Percentiles rank a stretch among this genome's conserved stretches.
Evolutionary conservation across 2,888 invertebrate species (phyloP).

Genomic region (Drosophila monieri): DNA sequence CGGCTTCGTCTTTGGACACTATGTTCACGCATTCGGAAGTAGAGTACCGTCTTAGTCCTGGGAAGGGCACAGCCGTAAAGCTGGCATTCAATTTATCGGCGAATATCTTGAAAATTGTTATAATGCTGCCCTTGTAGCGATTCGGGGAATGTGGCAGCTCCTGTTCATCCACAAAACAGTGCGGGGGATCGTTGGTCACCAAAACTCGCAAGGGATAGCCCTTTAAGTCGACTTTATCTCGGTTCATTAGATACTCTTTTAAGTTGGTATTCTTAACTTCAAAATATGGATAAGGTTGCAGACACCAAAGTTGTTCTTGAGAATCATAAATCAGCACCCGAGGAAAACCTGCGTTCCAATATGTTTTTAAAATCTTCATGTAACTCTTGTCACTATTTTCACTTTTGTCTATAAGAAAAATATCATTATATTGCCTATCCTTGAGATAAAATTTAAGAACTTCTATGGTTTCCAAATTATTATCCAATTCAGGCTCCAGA

Average conservation of each 20-base stretch:
- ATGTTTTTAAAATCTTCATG: not conserved
- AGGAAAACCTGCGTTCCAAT: constrained; percentile 24
- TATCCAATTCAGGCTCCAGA: constrained; percentile 4
- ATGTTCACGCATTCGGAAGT: constrained; percentile 21
- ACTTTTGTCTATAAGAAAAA: constrained; percentile 13
- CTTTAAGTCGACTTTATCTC: constrained; percentile 3
- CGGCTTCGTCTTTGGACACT: constrained; percentile 7
- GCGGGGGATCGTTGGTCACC: constrained; percentile 40
- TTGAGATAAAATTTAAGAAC: constrained; percentile 8
- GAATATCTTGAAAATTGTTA: constrained; percentile 27
- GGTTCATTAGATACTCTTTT: not conserved
- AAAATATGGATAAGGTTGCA: not conserved
- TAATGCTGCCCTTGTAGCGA: constrained; percentile 34
- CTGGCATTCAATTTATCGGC: constrained; percentile 25
- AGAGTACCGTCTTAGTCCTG: constrained; percentile 15
- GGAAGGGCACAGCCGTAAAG: constrained; percentile 13
- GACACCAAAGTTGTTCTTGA: constrained; percentile 4
- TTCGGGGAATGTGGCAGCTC: not conserved
- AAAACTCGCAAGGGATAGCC: constrained; percentile 37
- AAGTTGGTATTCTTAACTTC: not conserved
- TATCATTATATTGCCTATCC: constrained; percentile 32
- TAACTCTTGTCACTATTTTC: not conserved
- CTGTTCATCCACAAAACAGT: constrained; percentile 29
- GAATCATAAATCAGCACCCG: not conserved
- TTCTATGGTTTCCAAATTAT: not conserved